Conservation (phyloP, 2,113 vertebrate genomes). For the Brachirus orientalis region DNA sequence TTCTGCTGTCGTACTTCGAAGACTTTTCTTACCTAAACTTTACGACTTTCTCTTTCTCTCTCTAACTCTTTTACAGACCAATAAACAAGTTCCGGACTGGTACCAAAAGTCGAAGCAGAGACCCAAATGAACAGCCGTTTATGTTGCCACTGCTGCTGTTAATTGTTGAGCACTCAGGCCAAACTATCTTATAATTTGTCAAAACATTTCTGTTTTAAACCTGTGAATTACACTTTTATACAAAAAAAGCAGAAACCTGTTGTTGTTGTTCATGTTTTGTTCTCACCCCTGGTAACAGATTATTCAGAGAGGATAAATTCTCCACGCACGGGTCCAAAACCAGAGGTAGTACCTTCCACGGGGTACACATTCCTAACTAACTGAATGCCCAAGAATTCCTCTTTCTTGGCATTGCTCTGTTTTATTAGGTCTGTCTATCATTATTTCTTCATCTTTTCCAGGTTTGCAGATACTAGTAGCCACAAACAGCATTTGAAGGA, state of each 20-base stretch:
- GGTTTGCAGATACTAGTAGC: constrained; percentile 42
- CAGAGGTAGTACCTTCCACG: constrained; percentile 56
- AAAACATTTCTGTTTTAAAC: constrained; percentile 1
- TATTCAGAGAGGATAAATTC: constrained; percentile 42
- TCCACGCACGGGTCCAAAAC: constrained; percentile 28
- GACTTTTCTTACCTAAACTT: not conserved
- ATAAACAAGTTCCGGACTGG: constrained; percentile 87
- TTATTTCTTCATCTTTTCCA: constrained; percentile 67
- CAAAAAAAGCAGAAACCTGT: constrained; percentile 22
- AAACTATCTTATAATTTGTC: not conserved
- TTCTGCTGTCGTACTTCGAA: not conserved
- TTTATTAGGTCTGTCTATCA: constrained; percentile 72
- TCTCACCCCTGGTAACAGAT: constrained; percentile 35
- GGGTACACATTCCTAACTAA: constrained; percentile 62
- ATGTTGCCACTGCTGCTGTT: not conserved
- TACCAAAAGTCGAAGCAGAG: constrained; percentile 81
- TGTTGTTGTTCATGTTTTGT: constrained; percentile 17
- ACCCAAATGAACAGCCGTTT: constrained; percentile 51
- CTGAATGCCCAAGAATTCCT: constrained; percentile 68
- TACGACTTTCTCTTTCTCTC: not conserved
- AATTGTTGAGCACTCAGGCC: constrained; percentile 2
- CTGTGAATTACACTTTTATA: constrained; percentile 21
- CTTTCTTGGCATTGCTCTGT: constrained; percentile 53
- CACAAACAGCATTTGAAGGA: constrained; percentile 49
- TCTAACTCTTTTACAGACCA: constrained; percentile 86